These are phyloP conservation scores for Poecilia velifera DNA, from an alignment of 2,797 vertebrate species.

Conservation along the genomic window DNA sequence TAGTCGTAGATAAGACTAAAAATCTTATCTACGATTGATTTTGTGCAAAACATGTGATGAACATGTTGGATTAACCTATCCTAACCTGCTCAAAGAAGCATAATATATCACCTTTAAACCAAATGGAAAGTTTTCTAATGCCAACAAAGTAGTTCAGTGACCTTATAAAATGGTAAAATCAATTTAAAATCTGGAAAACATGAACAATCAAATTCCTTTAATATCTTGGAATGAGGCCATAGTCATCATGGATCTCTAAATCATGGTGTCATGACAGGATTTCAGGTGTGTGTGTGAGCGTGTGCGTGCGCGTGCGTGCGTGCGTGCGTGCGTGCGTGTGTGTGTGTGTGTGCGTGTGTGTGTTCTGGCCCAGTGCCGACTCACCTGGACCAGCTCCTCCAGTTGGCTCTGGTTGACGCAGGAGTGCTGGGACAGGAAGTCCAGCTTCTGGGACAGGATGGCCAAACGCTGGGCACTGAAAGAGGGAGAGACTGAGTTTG, in stretches of 20 bases:
- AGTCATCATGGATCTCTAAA: not conserved
- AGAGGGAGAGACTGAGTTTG: not conserved
- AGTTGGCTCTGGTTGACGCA: conserved; percentile 93
- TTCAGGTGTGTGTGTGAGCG: too few species aligned
- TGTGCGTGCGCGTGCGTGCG: too few species aligned
- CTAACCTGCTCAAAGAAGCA: too few species aligned
- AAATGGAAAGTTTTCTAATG: not conserved
- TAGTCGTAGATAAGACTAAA: too few species aligned
- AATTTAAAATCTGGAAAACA: not conserved
- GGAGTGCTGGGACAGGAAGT: conserved; percentile 89
- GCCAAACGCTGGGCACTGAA: conserved; percentile 86
- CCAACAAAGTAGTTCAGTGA: not conserved
- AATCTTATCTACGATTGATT: too few species aligned
- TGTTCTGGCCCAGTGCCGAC: not conserved
- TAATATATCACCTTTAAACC: not conserved
- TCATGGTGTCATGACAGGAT: not conserved
- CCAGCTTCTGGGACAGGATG: conserved; percentile 92
- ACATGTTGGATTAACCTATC: too few species aligned
- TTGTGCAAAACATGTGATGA: too few species aligned
- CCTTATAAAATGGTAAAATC: not conserved
- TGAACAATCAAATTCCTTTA: not conserved
- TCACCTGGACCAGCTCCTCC: conserved; percentile 96
- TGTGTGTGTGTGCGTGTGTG: too few species aligned
- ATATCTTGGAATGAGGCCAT: not conserved
- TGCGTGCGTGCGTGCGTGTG: too few species aligned